Evolutionary conservation across 2,113 vertebrate species (phyloP).

Genomic region (Centropristis striata): DNA sequence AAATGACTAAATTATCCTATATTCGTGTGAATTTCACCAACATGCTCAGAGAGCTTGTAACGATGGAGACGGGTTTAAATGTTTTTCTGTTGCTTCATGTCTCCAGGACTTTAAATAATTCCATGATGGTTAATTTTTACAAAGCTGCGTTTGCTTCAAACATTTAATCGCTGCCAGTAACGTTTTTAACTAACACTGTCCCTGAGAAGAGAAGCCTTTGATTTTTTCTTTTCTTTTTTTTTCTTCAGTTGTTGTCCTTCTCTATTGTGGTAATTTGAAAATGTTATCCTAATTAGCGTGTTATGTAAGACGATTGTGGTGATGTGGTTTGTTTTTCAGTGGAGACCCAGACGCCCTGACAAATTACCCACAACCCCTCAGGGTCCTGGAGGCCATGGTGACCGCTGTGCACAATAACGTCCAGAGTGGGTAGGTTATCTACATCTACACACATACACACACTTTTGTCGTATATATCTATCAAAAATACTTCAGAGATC

Average conservation of each 20-base stretch:
- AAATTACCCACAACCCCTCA: slow-evolving; percentile 78
- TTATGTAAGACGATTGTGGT: slow-evolving; percentile 49
- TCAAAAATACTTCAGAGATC: not conserved
- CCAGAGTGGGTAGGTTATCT: slow-evolving; percentile 76
- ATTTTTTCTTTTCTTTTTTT: slow-evolving; percentile 18
- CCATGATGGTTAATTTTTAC: slow-evolving; percentile 47
- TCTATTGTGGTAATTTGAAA: slow-evolving; percentile 56
- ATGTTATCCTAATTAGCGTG: slow-evolving; percentile 57
- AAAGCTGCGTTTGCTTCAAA: slow-evolving; percentile 35
- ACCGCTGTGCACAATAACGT: slow-evolving; percentile 81
- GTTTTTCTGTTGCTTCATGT: slow-evolving; percentile 11
- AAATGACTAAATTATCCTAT: slow-evolving; percentile 13
- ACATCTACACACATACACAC: not conserved
- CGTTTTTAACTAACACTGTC: slow-evolving; percentile 45
- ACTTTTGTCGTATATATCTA: not conserved
- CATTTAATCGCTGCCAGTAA: slow-evolving; percentile 50
- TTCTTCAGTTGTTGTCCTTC: slow-evolving; percentile 31
- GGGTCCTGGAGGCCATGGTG: slow-evolving; percentile 82
- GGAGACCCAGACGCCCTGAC: slow-evolving; percentile 72
- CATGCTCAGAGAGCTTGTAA: not conserved
- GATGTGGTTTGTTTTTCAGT: slow-evolving; percentile 72
- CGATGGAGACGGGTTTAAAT: slow-evolving; percentile 2
- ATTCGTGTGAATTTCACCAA: slow-evolving; percentile 16
- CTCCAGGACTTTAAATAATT: slow-evolving; percentile 46
- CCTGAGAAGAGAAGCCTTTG: slow-evolving; percentile 46